Evolutionary conservation across 1,140 invertebrate species (phyloP).

Genomic region (Elysia chlorotica): DNA sequence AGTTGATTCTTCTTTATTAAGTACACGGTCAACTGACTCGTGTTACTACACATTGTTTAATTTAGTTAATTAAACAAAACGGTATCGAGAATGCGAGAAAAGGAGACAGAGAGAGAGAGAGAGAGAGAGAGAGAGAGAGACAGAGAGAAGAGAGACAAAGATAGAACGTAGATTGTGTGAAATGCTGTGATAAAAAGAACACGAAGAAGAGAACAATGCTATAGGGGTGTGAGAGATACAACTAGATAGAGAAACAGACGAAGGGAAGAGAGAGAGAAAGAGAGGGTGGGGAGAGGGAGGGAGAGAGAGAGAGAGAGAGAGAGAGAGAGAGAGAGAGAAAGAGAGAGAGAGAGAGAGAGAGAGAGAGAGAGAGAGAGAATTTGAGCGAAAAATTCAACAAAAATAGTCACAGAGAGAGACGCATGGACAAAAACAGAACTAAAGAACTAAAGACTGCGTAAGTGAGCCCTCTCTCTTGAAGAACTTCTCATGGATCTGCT

Average conservation of each 20-base stretch:
- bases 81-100: neutral
- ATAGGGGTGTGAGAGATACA: neutral
- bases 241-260: neutral
- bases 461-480: neutral
- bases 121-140: conserved; percentile 29
- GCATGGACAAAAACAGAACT: neutral
- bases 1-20: too few relatives aligned
- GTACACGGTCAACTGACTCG: too few relatives aligned
- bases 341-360: conserved; percentile 5
- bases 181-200: neutral
- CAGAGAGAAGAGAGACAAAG: conserved; percentile 8
- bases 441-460: neutral
- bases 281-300: neutral
- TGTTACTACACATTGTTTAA: too few relatives aligned
- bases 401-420: neutral
- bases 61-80: too few relatives aligned
- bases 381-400: neutral
- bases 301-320: neutral
- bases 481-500: too few relatives aligned
- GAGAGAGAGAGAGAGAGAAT: neutral
- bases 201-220: neutral
- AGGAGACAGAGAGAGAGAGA: neutral
- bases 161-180: neutral
- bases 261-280: neutral
- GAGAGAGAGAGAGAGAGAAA: conserved; percentile 1